Evolutionary conservation across 2,113 vertebrate species (phyloP).

Genomic region (Phainopepla nitens): DNA sequence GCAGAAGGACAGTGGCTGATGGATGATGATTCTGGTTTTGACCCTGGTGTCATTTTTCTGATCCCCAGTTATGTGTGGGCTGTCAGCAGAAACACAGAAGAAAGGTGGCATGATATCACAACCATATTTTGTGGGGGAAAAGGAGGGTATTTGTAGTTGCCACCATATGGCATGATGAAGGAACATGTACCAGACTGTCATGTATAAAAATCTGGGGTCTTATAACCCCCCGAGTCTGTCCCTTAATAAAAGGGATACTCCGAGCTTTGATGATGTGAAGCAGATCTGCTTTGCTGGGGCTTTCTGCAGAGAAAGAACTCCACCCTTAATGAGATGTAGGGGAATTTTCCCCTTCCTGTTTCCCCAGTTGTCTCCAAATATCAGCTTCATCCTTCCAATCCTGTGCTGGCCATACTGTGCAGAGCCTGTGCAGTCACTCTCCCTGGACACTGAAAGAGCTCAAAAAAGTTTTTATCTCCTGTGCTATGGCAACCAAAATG

Average conservation of each 20-base stretch:
- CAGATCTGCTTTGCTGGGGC: not conserved
- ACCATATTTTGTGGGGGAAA: not conserved
- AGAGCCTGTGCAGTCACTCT: not conserved
- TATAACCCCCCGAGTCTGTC: not conserved
- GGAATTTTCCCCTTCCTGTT: not conserved
- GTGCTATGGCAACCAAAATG: not conserved
- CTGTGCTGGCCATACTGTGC: rapidly evolving
- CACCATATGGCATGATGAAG: not conserved
- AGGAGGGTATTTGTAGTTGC: not conserved
- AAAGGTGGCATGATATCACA: not conserved
- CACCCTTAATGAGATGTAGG: not conserved
- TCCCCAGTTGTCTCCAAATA: not conserved
- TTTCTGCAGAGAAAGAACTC: not conserved
- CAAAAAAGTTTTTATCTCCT: not conserved
- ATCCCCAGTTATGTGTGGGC: not conserved
- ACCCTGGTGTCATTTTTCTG: not conserved
- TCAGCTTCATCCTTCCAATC: not conserved
- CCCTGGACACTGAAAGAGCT: not conserved
- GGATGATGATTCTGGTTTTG: not conserved
- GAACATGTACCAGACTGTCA: rapidly evolving
- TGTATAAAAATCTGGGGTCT: rapidly evolving
- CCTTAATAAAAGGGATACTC: not conserved
- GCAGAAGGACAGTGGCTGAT: not conserved
- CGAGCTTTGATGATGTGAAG: not conserved
- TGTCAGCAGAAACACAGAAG: not conserved